Evolutionary conservation across 2,113 vertebrate genomes (phyloP).

Genomic region (Cyprinus carpio): DNA sequence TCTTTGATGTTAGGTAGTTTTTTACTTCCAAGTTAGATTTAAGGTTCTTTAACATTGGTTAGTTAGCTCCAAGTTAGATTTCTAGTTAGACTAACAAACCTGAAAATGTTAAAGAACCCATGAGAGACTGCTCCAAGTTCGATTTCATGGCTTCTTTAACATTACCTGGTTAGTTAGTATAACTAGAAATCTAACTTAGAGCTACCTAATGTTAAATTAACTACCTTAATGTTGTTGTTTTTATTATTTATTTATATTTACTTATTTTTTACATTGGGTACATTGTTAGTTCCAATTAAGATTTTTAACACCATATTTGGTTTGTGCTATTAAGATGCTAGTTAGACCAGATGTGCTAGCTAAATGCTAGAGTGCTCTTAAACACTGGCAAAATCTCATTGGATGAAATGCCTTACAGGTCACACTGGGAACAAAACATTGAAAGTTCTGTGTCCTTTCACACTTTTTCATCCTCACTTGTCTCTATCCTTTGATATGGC

Average conservation of each 20-base stretch:
- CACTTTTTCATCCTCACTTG: not conserved
- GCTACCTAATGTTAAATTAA: too few species aligned
- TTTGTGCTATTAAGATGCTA: too few species aligned
- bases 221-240: too few species aligned
- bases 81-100: not conserved
- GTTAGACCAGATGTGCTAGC: too few species aligned
- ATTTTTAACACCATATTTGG: too few species aligned
- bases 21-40: too few species aligned
- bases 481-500: not conserved
- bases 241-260: too few species aligned
- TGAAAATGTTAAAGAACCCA: not conserved
- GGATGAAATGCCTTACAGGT: not conserved
- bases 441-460: conserved; percentile 14
- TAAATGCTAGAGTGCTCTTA: not conserved
- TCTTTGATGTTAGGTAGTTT: too few species aligned
- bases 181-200: too few species aligned
- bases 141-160: not conserved
- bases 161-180: not conserved
- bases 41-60: too few species aligned
- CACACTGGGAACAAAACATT: not conserved
- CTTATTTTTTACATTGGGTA: too few species aligned
- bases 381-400: not conserved
- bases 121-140: not conserved
- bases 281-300: too few species aligned
- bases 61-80: not conserved